Conservation (phyloP, 64 coral and sea anemone genomes). For the Pachyseris speciosa region DNA sequence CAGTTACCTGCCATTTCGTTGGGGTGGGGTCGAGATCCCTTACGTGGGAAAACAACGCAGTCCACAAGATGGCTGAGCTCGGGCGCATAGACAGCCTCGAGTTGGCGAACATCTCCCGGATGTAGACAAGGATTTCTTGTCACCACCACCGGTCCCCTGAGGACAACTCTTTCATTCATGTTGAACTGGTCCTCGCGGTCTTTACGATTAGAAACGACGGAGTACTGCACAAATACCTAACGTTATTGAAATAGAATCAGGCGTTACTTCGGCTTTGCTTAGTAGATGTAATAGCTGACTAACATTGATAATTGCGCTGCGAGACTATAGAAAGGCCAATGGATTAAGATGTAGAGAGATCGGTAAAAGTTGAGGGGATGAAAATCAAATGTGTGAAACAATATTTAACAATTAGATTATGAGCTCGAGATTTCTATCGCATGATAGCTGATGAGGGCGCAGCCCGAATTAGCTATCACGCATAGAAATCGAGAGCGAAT, state of each 20-base stretch:
- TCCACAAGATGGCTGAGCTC: constrained; percentile 76
- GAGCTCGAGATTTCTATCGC: too few species aligned
- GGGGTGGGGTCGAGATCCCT: constrained; percentile 53
- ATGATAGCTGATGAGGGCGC: too few species aligned
- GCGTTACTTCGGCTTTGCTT: background rate
- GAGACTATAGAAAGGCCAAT: too few species aligned
- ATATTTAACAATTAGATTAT: too few species aligned
- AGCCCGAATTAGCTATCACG: too few species aligned
- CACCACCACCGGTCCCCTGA: constrained; percentile 67
- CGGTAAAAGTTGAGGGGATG: too few species aligned
- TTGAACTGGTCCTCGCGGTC: constrained; percentile 63
- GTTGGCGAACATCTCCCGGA: constrained; percentile 81
- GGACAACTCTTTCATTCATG: background rate
- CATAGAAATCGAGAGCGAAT: too few species aligned
- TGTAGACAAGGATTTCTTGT: constrained; percentile 90
- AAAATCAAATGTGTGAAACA: too few species aligned
- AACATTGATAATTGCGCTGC: too few species aligned
- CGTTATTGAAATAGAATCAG: background rate
- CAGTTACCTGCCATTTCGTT: constrained; percentile 87
- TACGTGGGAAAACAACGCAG: constrained; percentile 79
- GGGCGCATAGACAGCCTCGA: constrained; percentile 66
- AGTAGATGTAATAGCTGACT: background rate
- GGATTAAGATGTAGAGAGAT: too few species aligned
- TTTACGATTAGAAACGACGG: constrained; percentile 40
- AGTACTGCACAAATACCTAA: constrained; percentile 90